Evolutionary conservation across 30 jellyfish, hydroid and myxozoan species (phyloP), one percentile per base, ranked within the genome.

Genomic region (Sanderia malayensis): DNA sequence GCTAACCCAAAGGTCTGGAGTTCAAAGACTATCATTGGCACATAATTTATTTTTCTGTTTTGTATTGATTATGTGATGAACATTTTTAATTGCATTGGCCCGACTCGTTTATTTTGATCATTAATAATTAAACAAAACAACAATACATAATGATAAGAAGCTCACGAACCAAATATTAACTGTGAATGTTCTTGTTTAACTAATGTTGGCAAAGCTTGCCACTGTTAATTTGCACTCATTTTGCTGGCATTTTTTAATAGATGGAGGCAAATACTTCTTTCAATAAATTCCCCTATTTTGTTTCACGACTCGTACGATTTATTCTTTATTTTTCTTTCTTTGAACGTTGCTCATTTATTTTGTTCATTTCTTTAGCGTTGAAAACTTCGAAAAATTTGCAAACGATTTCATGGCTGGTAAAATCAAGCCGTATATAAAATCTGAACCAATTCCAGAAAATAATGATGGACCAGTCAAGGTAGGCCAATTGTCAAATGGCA

Each of bases 391-490:
- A 62, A 78, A 73, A 31, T 92, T 92, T 58, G 82, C 81, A 3
- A 80, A 67, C 28, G 98, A 92, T 44, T 84, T 92, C 64, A 44
- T 67, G 1, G 90, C 70, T 29, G 90, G 91, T 1, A 74, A 79
- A 32, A 25, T 92, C 61, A 85, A 92, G 58, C 98, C 96, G 8
- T 92, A 84, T 87, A 61, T 84, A 25, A 92, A 92, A 67, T 92
- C 98, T 67, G 98, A 92, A 63, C 89, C 95, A 1, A 61, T 92
- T n/a, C 98, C 98, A 24, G 98, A 83, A 44, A 70, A 55, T 1
- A 92, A 92, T 64, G 94, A 84, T 74, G 98, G 95, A 10, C 96
- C 96, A 49, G 98, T 92, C 30, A 92, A 92, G 89, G 98, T 92
- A 52, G 11, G 65, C 58, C n/a, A n/a, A n/a, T n/a, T n/a, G n/a